phyloP scores from a whole-genome alignment of 2,888 invertebrate genomes.

The Marronus borbonicus region DNA sequence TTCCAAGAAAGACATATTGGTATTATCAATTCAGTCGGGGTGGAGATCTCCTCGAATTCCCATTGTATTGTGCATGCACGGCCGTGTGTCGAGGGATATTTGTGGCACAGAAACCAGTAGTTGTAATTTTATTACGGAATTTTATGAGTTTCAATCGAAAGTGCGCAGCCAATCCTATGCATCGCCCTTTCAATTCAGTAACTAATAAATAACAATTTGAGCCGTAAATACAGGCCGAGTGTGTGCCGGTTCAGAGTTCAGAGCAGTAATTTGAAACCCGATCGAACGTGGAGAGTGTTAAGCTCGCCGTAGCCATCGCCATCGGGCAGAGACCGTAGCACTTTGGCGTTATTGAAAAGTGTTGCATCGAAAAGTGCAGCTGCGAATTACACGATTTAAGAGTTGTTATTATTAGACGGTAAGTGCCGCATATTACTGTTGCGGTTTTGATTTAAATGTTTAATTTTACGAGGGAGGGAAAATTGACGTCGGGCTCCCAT shows the following conservation, averaged over 20 bases:
- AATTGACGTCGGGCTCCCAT: not conserved
- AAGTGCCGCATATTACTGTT: not conserved
- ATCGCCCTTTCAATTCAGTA: constrained; percentile 51
- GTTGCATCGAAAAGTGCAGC: constrained; percentile 36
- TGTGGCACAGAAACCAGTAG: constrained; percentile 34
- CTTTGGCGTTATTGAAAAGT: constrained; percentile 32
- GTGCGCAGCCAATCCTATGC: constrained; percentile 49
- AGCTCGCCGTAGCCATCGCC: not conserved
- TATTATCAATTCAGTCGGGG: constrained; percentile 30
- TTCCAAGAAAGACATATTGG: constrained; percentile 38
- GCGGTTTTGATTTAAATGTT: constrained; percentile 11
- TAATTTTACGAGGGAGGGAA: constrained; percentile 15
- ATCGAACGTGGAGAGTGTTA: constrained; percentile 17
- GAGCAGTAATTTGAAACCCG: constrained; percentile 42
- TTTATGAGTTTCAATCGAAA: constrained; percentile 51
- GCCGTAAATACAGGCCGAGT: constrained; percentile 50
- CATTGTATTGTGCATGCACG: constrained; percentile 25
- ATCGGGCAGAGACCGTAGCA: constrained; percentile 25
- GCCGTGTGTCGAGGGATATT: constrained; percentile 17
- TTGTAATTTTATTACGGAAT: constrained; percentile 51
- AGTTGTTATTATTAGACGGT: constrained; percentile 23
- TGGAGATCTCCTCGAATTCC: constrained; percentile 29
- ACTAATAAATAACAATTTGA: constrained; percentile 52
- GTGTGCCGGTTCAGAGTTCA: constrained; percentile 47
- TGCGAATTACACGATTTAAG: constrained; percentile 38